Evolutionary conservation across 2,797 vertebrate genomes (phyloP), one percentile per base, ranked within the genome.

Genomic region (Sebastes alutus): DNA sequence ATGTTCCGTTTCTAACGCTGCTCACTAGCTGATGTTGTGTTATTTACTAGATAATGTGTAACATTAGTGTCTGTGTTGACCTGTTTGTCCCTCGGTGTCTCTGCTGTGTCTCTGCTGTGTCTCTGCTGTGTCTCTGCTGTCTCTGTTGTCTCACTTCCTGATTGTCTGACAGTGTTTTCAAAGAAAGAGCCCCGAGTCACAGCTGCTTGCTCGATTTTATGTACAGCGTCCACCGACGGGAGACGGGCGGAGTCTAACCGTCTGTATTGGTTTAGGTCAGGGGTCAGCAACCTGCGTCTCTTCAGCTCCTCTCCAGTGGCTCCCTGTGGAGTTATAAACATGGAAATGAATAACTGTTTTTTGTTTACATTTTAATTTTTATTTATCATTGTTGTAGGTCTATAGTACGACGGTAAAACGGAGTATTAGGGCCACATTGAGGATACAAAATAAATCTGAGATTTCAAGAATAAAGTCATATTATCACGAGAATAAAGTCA

Each of bases 91-190:
- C 25, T 54, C 35, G 4, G 6, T 11, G 3, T 1, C 22, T 5
- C 27, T 27, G n/a, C 25, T 1, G 25, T 27, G 25, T 32, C 30
- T 32, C 30, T 32, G 30, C 30, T 30, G 30, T 30, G 2, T 30
- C 25, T 25, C 25, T 25, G 25, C 33, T 6, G 3, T 1, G 10
- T 65, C 23, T 56, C 7, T 60, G 12, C n/a, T 2, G 5, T 16
- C 25, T 56, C 7, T 60, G 12, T 13, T 2, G 5, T 16, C 27
- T 65, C 46, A 88, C 89, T 92, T 92, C 89, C 91, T 87, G 7
- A 10, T 79, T 79, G 22, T 33, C 20, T 23, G 58, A 27, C 27
- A 55, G 11, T 64, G 73, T 86, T 91, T 93, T 90, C 22, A 64
- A 90, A 90, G 27, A 20, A 75, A 85, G 81, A 9, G 20, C 7